Evolutionary conservation across 2,888 invertebrate genomes (phyloP).

Genomic region (Oscheius sp.): DNA sequence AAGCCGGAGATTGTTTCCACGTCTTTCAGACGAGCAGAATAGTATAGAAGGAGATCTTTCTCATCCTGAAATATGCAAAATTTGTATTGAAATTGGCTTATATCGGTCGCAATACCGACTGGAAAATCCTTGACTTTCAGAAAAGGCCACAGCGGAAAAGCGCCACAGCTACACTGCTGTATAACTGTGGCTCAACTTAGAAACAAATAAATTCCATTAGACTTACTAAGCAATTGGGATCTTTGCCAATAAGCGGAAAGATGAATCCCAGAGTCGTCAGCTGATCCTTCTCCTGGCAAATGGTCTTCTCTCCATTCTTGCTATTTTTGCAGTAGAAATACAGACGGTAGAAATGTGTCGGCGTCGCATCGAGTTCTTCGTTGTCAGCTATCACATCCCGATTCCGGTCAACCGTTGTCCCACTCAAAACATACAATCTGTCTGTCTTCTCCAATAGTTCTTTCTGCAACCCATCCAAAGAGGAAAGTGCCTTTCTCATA

Average conservation of each 20-base stretch:
- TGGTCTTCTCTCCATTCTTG: neutral
- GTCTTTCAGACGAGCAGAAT: constrained; percentile 18
- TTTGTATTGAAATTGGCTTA: too few species aligned
- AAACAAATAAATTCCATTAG: too few species aligned
- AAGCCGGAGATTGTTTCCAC: constrained; percentile 23
- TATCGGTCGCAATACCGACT: too few species aligned
- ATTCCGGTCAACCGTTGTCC: neutral
- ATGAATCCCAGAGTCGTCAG: constrained; percentile 1
- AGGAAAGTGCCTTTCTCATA: neutral
- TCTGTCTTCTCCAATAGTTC: neutral
- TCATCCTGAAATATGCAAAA: too few species aligned
- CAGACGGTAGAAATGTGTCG: constrained; percentile 20
- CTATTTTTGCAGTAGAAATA: neutral
- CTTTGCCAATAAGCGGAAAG: neutral
- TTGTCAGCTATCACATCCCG: constrained; percentile 1
- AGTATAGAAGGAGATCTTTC: constrained; percentile 1
- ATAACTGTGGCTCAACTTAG: too few species aligned
- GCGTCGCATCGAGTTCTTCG: neutral
- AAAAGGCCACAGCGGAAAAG: too few species aligned
- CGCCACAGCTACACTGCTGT: too few species aligned
- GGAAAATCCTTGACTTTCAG: too few species aligned
- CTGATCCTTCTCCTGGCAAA: neutral
- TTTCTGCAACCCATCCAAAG: neutral
- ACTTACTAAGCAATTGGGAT: constrained; percentile 17
- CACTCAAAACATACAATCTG: constrained; percentile 2